These are phyloP conservation scores for Leptopilina drosophilae DNA, from an alignment of 2,888 invertebrate species.

Conservation along the genomic window DNA sequence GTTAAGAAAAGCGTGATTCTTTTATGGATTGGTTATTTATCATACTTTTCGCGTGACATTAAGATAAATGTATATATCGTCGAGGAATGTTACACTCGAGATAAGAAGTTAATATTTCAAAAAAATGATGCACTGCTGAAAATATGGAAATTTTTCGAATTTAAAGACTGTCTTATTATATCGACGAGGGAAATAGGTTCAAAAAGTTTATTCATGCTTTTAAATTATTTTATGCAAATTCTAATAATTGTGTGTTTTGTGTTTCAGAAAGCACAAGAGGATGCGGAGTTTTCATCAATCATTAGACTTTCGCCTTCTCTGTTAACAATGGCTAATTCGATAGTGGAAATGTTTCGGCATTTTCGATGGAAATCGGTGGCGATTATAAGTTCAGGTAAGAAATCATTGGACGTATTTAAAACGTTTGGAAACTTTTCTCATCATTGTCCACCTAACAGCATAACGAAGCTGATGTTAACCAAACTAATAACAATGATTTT, in stretches of 20 bases:
- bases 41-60: conserved; percentile 18
- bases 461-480: too few species aligned
- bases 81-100: neutral
- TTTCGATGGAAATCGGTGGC: conserved; percentile 80
- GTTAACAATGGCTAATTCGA: conserved; percentile 77
- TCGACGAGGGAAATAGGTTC: too few species aligned
- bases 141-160: too few species aligned
- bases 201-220: too few species aligned
- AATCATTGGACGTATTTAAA: neutral
- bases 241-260: neutral
- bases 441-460: too few species aligned
- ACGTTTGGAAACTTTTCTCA: too few species aligned
- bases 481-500: too few species aligned
- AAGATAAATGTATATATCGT: conserved; percentile 28
- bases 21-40: conserved; percentile 11
- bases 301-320: conserved; percentile 77
- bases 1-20: conserved; percentile 11
- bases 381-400: conserved; percentile 79
- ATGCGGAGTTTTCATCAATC: conserved; percentile 63
- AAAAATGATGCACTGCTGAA: neutral
- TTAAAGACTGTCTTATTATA: too few species aligned
- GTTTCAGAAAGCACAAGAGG: conserved; percentile 63
- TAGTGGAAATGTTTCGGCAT: conserved; percentile 77
- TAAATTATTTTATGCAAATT: too few species aligned
- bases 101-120: conserved; percentile 20